A percentile compares a stretch with the other conserved stretches of the same genome.
phyloP scores from a whole-genome alignment of 2,797 vertebrate genomes.

The Sebastes steindachneri region DNA sequence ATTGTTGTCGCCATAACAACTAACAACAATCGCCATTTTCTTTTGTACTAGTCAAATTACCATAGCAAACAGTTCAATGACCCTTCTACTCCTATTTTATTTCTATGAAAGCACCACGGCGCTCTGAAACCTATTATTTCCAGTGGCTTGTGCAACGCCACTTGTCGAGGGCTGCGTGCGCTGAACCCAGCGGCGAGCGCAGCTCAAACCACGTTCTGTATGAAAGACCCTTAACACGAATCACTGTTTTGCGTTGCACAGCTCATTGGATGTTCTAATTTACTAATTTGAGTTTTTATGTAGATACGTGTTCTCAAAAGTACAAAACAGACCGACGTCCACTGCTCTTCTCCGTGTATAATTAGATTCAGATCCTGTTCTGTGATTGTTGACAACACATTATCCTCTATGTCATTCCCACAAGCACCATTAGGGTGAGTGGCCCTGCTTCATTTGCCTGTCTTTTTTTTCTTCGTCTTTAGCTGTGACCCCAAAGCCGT shows the following conservation, averaged over 20 bases:
- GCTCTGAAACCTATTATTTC: not conserved
- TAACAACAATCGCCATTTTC: too few relatives aligned
- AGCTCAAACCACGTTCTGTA: not conserved
- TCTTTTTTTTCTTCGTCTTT: conserved; percentile 49
- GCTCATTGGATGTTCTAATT: conserved; percentile 52
- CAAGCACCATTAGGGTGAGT: conserved; percentile 72
- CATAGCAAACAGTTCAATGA: too few relatives aligned
- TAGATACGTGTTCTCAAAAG: conserved; percentile 24
- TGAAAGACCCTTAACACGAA: not conserved
- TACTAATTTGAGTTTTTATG: conserved; percentile 18
- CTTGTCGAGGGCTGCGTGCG: not conserved
- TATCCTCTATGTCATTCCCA: conserved; percentile 70
- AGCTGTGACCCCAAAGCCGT: conserved; percentile 76
- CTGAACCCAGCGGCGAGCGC: not conserved
- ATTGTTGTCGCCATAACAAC: too few relatives aligned
- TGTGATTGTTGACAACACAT: conserved; percentile 76
- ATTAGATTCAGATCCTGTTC: conserved; percentile 73
- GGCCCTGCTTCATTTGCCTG: conserved; percentile 68
- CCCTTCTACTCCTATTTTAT: too few relatives aligned
- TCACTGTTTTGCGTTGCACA: conserved; percentile 32
- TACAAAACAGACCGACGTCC: conserved; percentile 41
- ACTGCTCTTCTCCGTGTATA: conserved; percentile 51
- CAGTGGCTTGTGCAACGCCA: not conserved
- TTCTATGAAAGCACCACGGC: too few relatives aligned
- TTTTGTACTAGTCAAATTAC: too few relatives aligned